phyloP scores from a whole-genome alignment of 2,888 invertebrate genomes.

The Eupithecia subfuscata region DNA sequence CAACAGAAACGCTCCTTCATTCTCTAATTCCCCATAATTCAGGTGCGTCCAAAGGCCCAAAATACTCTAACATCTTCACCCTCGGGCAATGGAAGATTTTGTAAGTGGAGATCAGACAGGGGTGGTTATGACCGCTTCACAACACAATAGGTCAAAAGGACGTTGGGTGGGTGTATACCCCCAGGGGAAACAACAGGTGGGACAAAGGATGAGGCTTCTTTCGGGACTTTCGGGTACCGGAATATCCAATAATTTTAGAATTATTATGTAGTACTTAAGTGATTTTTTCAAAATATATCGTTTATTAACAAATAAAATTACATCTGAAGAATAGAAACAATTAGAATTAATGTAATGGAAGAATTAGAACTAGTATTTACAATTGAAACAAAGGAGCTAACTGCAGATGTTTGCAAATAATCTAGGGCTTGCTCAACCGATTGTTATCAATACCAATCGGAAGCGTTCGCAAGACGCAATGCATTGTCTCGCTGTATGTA shows the following conservation, averaged over 20 bases:
- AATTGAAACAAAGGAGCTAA: too few species aligned
- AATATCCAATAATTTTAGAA: not conserved
- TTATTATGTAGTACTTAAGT: not conserved
- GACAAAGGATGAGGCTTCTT: slow-evolving; percentile 26
- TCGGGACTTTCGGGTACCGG: not conserved
- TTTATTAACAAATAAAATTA: too few species aligned
- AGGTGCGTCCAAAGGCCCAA: slow-evolving; percentile 33
- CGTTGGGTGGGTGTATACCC: slow-evolving; percentile 47
- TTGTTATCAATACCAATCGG: too few species aligned
- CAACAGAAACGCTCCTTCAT: slow-evolving; percentile 22
- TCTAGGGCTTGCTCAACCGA: too few species aligned
- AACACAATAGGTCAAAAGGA: slow-evolving; percentile 46
- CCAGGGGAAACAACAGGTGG: slow-evolving; percentile 51
- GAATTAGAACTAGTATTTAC: too few species aligned
- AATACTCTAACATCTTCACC: slow-evolving; percentile 37
- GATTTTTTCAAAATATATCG: too few species aligned
- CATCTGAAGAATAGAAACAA: too few species aligned
- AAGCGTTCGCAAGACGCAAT: too few species aligned
- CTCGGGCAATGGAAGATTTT: slow-evolving; percentile 37
- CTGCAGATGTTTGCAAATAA: too few species aligned
- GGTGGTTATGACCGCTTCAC: slow-evolving; percentile 41
- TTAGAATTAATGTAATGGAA: too few species aligned
- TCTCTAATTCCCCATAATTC: slow-evolving; percentile 35
- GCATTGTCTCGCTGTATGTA: not conserved
- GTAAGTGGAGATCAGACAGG: slow-evolving; percentile 38